Percentiles rank a stretch among this genome's conserved stretches.
Conservation (phyloP, 2,888 invertebrate species). For the Andrena flavipes region DNA sequence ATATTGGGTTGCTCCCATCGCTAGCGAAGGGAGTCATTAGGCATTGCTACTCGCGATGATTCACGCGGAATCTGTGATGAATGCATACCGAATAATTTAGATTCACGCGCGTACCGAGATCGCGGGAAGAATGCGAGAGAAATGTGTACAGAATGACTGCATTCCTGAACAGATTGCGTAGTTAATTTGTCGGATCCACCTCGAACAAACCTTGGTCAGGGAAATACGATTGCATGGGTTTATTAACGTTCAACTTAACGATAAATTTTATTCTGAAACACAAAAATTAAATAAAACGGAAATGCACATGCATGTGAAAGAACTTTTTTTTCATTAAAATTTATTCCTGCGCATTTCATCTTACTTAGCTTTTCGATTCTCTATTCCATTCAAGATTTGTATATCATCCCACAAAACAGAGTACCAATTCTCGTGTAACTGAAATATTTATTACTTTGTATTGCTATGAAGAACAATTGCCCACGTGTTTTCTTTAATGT, state of each 20-base stretch:
- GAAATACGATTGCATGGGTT: background rate
- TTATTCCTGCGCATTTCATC: background rate
- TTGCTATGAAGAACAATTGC: slow-evolving; percentile 24
- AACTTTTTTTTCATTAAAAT: background rate
- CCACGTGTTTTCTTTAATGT: slow-evolving; percentile 13
- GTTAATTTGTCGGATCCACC: background rate
- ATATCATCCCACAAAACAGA: background rate
- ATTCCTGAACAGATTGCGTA: slow-evolving; percentile 4
- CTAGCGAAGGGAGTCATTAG: background rate
- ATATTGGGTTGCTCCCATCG: slow-evolving; percentile 6
- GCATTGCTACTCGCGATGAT: background rate
- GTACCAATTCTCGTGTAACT: slow-evolving; percentile 1
- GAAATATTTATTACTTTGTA: slow-evolving; percentile 26
- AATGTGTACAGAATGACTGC: slow-evolving; percentile 9
- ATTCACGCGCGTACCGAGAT: background rate
- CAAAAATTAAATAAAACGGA: background rate
- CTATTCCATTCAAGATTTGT: slow-evolving; percentile 1
- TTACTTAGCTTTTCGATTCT: slow-evolving; percentile 13
- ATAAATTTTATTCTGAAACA: slow-evolving; percentile 23
- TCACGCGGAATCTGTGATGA: background rate
- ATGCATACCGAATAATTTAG: slow-evolving; percentile 15
- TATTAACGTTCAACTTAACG: slow-evolving; percentile 2
- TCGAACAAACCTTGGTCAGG: background rate
- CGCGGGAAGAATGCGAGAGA: slow-evolving; percentile 17
- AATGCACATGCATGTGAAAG: background rate